Evolutionary conservation across 2,888 invertebrate species (phyloP).

Genomic region (Phaonia tiefii): DNA sequence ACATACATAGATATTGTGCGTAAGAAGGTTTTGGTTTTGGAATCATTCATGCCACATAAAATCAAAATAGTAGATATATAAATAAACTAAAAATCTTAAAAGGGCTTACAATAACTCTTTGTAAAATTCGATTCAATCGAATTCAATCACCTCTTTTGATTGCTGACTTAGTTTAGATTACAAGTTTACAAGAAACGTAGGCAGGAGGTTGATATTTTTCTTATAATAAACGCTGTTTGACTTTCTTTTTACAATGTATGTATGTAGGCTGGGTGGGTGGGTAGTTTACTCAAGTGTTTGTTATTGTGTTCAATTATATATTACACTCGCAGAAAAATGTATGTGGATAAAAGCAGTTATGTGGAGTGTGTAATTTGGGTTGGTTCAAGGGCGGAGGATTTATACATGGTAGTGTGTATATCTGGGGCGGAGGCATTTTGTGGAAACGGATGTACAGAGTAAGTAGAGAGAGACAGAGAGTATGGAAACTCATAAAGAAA

Average conservation of each 20-base stretch:
- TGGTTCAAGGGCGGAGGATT: conserved; percentile 15
- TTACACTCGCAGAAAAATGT: conserved; percentile 59
- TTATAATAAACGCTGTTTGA: conserved; percentile 66
- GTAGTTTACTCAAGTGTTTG: conserved; percentile 35
- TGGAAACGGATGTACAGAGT: conserved; percentile 12
- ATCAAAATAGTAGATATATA: conserved; percentile 66
- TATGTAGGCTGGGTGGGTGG: too few relatives aligned
- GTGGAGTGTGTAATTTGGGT: conserved; percentile 18
- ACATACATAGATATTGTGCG: conserved; percentile 65
- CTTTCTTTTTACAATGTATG: conserved; percentile 63
- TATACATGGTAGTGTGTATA: conserved; percentile 10
- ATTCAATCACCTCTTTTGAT: conserved; percentile 71
- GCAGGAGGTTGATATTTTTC: conserved; percentile 72
- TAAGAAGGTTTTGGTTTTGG: conserved; percentile 53
- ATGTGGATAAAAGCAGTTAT: conserved; percentile 53
- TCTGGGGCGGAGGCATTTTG: not conserved
- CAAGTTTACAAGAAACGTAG: conserved; percentile 63
- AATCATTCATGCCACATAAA: conserved; percentile 73
- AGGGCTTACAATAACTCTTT: conserved; percentile 65
- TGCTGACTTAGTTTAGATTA: conserved; percentile 60
- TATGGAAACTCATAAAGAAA: conserved; percentile 1
- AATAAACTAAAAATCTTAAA: conserved; percentile 66
- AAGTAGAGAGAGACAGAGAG: conserved; percentile 20
- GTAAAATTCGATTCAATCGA: conserved; percentile 71
- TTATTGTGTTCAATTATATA: conserved; percentile 19